Evolutionary conservation across 2,113 vertebrate species (phyloP), one percentile per base, ranked within the genome.

Genomic region (Hemiscyllium ocellatum): DNA sequence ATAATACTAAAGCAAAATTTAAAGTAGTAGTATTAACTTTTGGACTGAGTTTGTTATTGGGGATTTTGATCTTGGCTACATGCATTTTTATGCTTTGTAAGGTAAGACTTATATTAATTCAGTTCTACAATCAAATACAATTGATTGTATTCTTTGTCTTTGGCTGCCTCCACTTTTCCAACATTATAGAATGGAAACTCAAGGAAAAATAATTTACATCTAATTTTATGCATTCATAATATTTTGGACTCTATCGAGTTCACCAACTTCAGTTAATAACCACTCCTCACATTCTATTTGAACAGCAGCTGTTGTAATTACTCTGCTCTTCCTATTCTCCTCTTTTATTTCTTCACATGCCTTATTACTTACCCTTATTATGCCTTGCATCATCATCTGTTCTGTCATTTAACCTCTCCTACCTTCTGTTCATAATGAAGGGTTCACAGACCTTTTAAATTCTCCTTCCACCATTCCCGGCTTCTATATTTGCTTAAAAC

Each of bases 81-180:
- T 97, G 99, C 96, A 98, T 98, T 17, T 97, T 97, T 96, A 95
- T 98, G 95, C 97, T 99, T 96, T 99, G 98, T 98, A 99, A 99
- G 98, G 99, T 99, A 97, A 96, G 97, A 96, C 52, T 72, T 24
- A 95, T 72, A 95, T 72, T 72, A 72, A 72, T 29, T 42, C 42
- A 95, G 24, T 50, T 33, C 42, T 95, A 50, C 24, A 50, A 52
- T 26, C 50, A 95, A 76, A 94, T 72, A 72, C 80, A 83, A 37
- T 42, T 50, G 37, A 85, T 26, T 29, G 4, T 33, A 7, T 17
- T 37, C 33, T 89, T 15, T 66, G 61, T 65, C 15, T 29, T 61
- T 61, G 52, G 13, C 10, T 17, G 56, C 87, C 10, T 47, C 5
- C 15, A 22, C 33, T 91, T 4, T 61, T 90, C 13, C 13, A 13